phyloP scores from a whole-genome alignment of 1,140 invertebrate species.

The Trichogramma pretiosum region DNA sequence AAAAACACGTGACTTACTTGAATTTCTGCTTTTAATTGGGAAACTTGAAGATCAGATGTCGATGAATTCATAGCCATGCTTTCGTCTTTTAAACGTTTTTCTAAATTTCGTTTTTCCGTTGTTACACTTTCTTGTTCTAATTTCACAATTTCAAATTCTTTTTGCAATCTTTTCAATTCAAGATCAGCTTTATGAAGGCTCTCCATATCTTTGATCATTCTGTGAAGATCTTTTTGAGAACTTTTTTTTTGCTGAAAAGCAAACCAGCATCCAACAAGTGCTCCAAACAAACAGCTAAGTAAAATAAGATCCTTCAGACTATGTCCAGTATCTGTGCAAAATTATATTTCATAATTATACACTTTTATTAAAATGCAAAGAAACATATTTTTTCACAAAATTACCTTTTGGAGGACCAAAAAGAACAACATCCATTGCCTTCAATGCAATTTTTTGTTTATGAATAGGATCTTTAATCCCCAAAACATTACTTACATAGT shows the following conservation, averaged over 20 bases:
- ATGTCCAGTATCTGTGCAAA: constrained; percentile 57
- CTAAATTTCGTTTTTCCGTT: constrained; percentile 73
- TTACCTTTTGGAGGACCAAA: constrained; percentile 95
- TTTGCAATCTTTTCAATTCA: constrained; percentile 63
- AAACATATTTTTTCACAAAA: constrained; percentile 25
- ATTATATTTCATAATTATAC: no score
- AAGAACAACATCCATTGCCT: constrained; percentile 94
- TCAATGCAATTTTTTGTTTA: constrained; percentile 89
- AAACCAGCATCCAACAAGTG: constrained; percentile 82
- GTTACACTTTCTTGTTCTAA: constrained; percentile 65
- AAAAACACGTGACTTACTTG: constrained; percentile 48
- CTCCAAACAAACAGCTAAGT: constrained; percentile 70
- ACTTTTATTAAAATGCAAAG: neutral
- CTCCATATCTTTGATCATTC: constrained; percentile 91
- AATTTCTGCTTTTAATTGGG: constrained; percentile 73
- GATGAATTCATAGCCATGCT: constrained; percentile 57
- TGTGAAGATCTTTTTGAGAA: constrained; percentile 71
- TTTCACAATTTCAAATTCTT: constrained; percentile 54
- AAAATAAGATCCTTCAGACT: constrained; percentile 82
- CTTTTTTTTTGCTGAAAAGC: constrained; percentile 81
- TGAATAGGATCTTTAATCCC: constrained; percentile 97
- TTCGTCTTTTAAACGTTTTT: constrained; percentile 65
- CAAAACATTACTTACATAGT: constrained; percentile 73
- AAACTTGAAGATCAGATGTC: constrained; percentile 71
- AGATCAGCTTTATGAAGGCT: constrained; percentile 81